Evolutionary conservation across 2,797 vertebrate genomes (phyloP), one percentile per base, ranked within the genome.

Genomic region (Paratrypauchen microcephalus): DNA sequence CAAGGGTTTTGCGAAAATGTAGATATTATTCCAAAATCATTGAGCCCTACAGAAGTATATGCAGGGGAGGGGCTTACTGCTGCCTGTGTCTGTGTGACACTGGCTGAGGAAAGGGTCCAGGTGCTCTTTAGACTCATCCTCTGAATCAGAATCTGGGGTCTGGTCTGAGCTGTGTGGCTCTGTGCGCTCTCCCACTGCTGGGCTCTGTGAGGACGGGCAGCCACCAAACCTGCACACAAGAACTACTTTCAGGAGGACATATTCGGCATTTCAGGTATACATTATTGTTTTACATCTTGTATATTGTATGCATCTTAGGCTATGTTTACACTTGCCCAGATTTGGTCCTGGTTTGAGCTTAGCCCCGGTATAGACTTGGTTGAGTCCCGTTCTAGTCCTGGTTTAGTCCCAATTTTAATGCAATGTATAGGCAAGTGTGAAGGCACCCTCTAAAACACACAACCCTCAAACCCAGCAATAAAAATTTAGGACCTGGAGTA

Each of bases 191-290:
- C 78, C 88, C 57, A 89, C 89, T 48, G 85, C 75, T 78, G 91
- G 89, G 5, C 87, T 92, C 81, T 93, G 93, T 2, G 91, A 88
- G 1, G 91, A 71, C 13, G 81, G 94, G 0, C 93, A 94, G 0
- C 86, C 94, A 65, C 96, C 96, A 74, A 98, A 98, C 81, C 96
- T 97, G 77, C 1, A 75, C 73, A 59, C 5, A 76, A 65, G 77
- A 52, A 62, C 15, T 6, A 16, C 56, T n/a, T 50, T 50, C 5
- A 19, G 2, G 39, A 15, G 13, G 41, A 45, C n/a, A 21, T 54
- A n/a, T 8, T 21, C 9, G n/a, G 9, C 50, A 21, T 54, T 23
- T 23, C 21, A 54, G 52, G 11, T 23, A 55, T 55, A 54, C 18
- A 50, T 41, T 41, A 45, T 45, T 45, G 15, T 9, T 36, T 36